phyloP scores from a whole-genome alignment of 1,140 invertebrate species.

The Musca vetustissima region DNA sequence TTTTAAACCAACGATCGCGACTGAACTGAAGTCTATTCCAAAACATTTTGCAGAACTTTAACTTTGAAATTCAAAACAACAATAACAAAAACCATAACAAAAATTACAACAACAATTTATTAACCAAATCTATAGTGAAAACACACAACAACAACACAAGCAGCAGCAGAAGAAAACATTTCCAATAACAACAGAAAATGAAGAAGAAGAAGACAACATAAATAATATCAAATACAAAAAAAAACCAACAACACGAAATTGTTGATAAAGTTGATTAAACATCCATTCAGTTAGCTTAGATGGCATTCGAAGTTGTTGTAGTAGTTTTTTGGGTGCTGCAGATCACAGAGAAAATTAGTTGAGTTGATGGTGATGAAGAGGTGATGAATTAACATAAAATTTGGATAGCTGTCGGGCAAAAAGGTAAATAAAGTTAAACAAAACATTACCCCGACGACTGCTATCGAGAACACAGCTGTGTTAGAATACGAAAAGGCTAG shows the following conservation, averaged over 20 bases:
- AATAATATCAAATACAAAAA: constrained; percentile 8
- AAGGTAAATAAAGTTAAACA: too few species aligned
- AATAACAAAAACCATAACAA: constrained; percentile 25
- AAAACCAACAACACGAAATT: not conserved
- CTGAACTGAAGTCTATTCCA: constrained; percentile 45
- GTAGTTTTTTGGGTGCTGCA: too few species aligned
- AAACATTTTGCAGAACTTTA: constrained; percentile 49
- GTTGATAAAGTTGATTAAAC: not conserved
- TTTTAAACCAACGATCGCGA: not conserved
- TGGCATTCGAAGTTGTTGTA: too few species aligned
- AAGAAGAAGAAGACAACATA: constrained; percentile 3
- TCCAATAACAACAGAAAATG: too few species aligned
- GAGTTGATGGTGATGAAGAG: too few species aligned
- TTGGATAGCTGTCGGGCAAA: too few species aligned
- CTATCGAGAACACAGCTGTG: too few species aligned
- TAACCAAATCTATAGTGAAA: not conserved
- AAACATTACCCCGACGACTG: too few species aligned
- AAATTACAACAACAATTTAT: constrained; percentile 1
- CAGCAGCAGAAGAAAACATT: not conserved
- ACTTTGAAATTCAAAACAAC: constrained; percentile 17
- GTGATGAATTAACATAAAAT: too few species aligned
- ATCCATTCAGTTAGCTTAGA: too few species aligned
- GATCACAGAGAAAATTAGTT: too few species aligned
- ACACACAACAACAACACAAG: not conserved
- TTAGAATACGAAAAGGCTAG: too few species aligned